Conservation (phyloP, 2,113 vertebrate genomes). For the Antidorcas marsupialis region DNA sequence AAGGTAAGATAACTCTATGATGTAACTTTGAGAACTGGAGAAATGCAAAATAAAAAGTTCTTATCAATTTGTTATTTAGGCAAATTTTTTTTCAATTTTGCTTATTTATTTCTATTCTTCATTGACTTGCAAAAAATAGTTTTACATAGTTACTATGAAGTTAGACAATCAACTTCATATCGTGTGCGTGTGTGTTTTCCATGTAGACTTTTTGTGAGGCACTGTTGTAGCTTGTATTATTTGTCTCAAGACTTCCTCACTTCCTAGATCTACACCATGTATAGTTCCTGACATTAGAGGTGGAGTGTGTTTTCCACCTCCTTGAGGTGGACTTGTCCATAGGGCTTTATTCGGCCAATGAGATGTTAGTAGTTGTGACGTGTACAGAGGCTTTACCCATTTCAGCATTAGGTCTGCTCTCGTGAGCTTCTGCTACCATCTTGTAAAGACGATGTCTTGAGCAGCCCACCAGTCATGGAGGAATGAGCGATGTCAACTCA, state of each 20-base stretch:
- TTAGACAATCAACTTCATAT: background rate
- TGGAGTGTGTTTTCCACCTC: background rate
- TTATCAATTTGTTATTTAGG: background rate
- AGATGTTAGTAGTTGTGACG: background rate
- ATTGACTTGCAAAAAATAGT: background rate
- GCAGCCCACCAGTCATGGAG: background rate
- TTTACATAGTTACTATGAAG: background rate
- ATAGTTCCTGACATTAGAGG: background rate
- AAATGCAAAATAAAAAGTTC: slow-evolving; percentile 16
- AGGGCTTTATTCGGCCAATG: background rate
- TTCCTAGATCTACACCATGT: background rate
- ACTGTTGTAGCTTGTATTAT: background rate
- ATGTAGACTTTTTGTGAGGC: background rate
- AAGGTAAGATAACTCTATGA: background rate
- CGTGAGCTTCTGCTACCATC: background rate
- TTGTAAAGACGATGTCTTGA: background rate
- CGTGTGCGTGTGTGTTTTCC: background rate
- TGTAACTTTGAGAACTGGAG: background rate
- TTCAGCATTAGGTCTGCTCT: background rate
- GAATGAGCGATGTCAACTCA: background rate
- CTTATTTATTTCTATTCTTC: background rate
- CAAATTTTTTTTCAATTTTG: background rate
- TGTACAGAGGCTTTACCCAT: background rate
- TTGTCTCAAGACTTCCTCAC: background rate
- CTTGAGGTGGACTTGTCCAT: background rate